Evolutionary conservation across 1,140 invertebrate genomes (phyloP).

Genomic region (Samia ricini): DNA sequence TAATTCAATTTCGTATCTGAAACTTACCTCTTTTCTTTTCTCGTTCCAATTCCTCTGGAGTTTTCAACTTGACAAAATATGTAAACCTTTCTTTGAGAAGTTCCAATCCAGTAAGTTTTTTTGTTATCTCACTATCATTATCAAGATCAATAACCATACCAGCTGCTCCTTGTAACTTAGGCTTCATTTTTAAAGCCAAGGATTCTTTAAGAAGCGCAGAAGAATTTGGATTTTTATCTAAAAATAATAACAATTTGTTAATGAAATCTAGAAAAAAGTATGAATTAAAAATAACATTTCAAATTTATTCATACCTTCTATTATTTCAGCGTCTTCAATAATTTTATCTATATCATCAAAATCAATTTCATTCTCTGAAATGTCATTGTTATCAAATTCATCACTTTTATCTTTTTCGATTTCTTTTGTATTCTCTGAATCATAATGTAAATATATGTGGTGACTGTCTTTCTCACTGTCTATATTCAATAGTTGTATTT

Average conservation of each 20-base stretch:
- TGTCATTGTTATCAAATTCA: slow-evolving; percentile 13
- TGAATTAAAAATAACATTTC: background rate
- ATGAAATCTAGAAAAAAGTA: background rate
- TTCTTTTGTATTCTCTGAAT: slow-evolving; percentile 41
- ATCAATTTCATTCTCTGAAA: slow-evolving; percentile 15
- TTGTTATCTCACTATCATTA: slow-evolving; percentile 32
- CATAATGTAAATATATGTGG: slow-evolving; percentile 44
- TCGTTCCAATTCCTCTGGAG: slow-evolving; percentile 64
- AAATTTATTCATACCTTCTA: slow-evolving; percentile 32
- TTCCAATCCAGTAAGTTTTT: slow-evolving; percentile 76
- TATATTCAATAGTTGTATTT: background rate
- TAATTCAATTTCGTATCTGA: slow-evolving; percentile 11
- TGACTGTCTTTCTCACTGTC: slow-evolving; percentile 39
- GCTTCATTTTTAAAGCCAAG: slow-evolving; percentile 45
- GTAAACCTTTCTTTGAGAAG: slow-evolving; percentile 81
- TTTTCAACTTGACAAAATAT: slow-evolving; percentile 78
- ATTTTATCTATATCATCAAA: slow-evolving; percentile 47
- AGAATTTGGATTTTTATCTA: slow-evolving; percentile 12
- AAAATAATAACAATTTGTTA: slow-evolving; percentile 2
- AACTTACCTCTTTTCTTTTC: slow-evolving; percentile 68
- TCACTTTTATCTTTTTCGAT: slow-evolving; percentile 14
- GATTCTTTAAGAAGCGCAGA: slow-evolving; percentile 25
- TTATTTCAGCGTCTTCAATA: slow-evolving; percentile 50
- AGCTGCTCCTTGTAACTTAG: slow-evolving; percentile 78
- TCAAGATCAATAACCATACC: slow-evolving; percentile 81